Conservation (phyloP, 2,113 vertebrate species). For the Rhabdomys dilectus region DNA sequence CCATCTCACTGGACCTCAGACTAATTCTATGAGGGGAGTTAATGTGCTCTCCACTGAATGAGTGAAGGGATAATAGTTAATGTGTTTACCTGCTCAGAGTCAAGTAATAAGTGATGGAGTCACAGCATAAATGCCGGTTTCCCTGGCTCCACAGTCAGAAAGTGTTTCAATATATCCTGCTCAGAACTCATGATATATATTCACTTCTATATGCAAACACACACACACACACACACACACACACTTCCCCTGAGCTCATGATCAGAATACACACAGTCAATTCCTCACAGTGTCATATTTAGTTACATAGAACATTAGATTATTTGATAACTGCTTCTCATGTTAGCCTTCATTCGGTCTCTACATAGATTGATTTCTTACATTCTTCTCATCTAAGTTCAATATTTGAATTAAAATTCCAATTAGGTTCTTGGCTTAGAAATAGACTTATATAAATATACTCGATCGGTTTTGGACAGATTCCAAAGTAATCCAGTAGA, state of each 20-base stretch:
- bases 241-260: neutral
- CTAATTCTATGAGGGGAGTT: neutral
- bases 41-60: neutral
- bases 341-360: conserved; percentile 54
- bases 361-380: conserved; percentile 19
- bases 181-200: no score
- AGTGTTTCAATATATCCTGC: neutral
- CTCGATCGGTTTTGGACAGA: conserved; percentile 35
- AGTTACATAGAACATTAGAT: conserved; percentile 37
- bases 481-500: conserved; percentile 45
- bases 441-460: conserved; percentile 52
- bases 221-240: no score
- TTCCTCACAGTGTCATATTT: conserved; percentile 46
- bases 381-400: conserved; percentile 43
- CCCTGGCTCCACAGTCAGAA: neutral
- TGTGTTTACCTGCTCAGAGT: neutral
- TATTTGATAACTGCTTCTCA: conserved; percentile 50
- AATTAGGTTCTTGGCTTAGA: conserved; percentile 58
- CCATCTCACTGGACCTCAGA: neutral
- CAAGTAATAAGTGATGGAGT: conserved; percentile 5
- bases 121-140: neutral
- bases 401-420: conserved; percentile 69
- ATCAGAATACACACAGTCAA: neutral
- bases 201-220: no score
- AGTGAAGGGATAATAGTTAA: neutral